Conservation (phyloP, 2,888 invertebrate genomes). For the Bhutanitis thaidina region DNA sequence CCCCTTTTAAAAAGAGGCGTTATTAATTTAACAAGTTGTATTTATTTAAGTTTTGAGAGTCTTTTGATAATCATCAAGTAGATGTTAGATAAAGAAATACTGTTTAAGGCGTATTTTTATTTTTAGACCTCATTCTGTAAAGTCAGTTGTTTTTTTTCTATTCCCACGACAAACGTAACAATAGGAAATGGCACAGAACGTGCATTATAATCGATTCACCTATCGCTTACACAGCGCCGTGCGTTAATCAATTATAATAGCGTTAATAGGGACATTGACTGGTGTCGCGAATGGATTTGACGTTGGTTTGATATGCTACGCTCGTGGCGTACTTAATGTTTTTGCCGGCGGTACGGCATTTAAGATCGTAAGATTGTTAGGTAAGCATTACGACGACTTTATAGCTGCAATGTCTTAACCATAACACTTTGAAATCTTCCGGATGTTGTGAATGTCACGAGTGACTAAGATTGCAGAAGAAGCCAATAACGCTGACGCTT, state of each 20-base stretch:
- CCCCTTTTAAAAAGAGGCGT: too few species aligned
- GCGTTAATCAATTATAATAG: slow-evolving; percentile 36
- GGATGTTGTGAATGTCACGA: too few species aligned
- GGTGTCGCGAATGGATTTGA: slow-evolving; percentile 29
- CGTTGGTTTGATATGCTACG: slow-evolving; percentile 14
- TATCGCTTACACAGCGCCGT: slow-evolving; percentile 30
- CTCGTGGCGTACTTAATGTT: slow-evolving; percentile 1
- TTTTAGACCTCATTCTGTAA: background rate
- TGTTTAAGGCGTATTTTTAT: background rate
- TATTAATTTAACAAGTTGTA: too few species aligned
- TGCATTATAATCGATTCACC: slow-evolving; percentile 15
- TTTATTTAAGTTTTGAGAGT: too few species aligned
- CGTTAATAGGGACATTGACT: slow-evolving; percentile 31
- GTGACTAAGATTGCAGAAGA: too few species aligned
- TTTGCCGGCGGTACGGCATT: background rate
- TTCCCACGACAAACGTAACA: slow-evolving; percentile 1
- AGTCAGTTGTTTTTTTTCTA: background rate
- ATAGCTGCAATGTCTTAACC: too few species aligned
- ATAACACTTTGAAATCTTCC: too few species aligned
- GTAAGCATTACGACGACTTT: too few species aligned
- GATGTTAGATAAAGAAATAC: too few species aligned
- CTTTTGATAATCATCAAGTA: too few species aligned
- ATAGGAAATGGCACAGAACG: slow-evolving; percentile 9
- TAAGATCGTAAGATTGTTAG: background rate
- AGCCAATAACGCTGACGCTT: too few species aligned